Percentiles rank a stretch among this genome's conserved stretches.
Conservation (phyloP, 2,797 vertebrate species). For the Ctenochaetus hawaiiensis region DNA sequence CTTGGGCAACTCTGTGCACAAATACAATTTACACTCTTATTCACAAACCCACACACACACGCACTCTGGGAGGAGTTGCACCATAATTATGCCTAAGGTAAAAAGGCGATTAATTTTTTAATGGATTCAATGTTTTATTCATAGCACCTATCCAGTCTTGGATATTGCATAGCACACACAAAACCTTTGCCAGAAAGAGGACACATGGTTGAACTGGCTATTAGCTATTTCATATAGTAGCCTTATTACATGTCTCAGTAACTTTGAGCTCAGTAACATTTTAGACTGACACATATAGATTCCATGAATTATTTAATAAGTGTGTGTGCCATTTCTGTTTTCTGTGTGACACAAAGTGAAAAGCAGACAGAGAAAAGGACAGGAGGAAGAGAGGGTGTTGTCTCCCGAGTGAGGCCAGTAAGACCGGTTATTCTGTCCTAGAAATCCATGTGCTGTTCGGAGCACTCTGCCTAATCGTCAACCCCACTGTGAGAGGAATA, state of each 20-base stretch:
- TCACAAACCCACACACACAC: conserved; percentile 29
- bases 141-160: conserved; percentile 76
- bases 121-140: conserved; percentile 88
- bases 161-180: conserved; percentile 65
- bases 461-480: conserved; percentile 60
- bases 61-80: conserved; percentile 68
- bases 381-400: conserved; percentile 59
- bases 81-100: conserved; percentile 85
- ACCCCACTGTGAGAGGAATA: conserved; percentile 53
- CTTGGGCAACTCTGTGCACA: too few species aligned
- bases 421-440: conserved; percentile 73
- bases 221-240: conserved; percentile 51
- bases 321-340: conserved; percentile 17
- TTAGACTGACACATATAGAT: conserved; percentile 17
- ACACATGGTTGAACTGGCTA: conserved; percentile 53
- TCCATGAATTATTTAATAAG: conserved; percentile 36
- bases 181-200: conserved; percentile 56
- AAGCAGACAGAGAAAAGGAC: conserved; percentile 27
- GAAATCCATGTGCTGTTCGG: conserved; percentile 62
- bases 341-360: conserved; percentile 10
- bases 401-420: conserved; percentile 60
- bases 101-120: conserved; percentile 85
- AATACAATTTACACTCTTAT: not conserved
- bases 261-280: conserved; percentile 35
- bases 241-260: conserved; percentile 32